Evolutionary conservation across 2,888 invertebrate species (phyloP), one percentile per base, ranked within the genome.

Genomic region (Ceramica pisi): DNA sequence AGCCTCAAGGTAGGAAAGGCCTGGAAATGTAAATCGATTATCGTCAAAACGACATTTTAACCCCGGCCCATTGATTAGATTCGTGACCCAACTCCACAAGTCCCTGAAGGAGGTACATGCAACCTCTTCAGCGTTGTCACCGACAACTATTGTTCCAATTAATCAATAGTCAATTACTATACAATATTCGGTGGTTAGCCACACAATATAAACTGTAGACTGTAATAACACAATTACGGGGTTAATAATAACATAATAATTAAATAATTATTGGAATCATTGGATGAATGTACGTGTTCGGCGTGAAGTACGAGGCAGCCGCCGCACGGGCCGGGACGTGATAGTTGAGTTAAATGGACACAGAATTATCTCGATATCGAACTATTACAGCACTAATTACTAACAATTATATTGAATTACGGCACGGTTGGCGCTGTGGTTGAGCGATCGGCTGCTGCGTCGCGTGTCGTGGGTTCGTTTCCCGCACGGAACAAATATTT

Each of bases 261-360:
- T 69, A 41, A 79, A 85, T 84, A 84, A 88, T 74, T 65, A 78
- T 48, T 67, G 67, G 57, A 65, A 73, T 88, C 84, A 85, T 85
- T 87, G 83, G 76, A 77, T 72, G 31, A 71, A 67, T 46, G 64
- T 71, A 87, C 90, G 90, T 90, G 90, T 71, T 75, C 67, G 35
- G 86, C 38, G 26, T 84, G 35, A 63, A 67, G 50, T 71, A 78
- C 71, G 60, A 79, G 69, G 72, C 65, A 35, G 48, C 53, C 63
- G 60, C 76, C 69, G 80, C 77, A 67, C 38, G 63, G 60, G 48
- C 19, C 55, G 50, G 60, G 71, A 86, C 81, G 80, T 85, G 85
- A 82, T 69, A 66, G 78, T 83, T 86, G 78, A 86, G 70, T 69
- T 78, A 72, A 82, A 75, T 66, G 80, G 72, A 71, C 73, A 48